Evolutionary conservation across 2,888 invertebrate genomes (phyloP), one percentile per base, ranked within the genome.

Genomic region (Chaetoderma sp.): DNA sequence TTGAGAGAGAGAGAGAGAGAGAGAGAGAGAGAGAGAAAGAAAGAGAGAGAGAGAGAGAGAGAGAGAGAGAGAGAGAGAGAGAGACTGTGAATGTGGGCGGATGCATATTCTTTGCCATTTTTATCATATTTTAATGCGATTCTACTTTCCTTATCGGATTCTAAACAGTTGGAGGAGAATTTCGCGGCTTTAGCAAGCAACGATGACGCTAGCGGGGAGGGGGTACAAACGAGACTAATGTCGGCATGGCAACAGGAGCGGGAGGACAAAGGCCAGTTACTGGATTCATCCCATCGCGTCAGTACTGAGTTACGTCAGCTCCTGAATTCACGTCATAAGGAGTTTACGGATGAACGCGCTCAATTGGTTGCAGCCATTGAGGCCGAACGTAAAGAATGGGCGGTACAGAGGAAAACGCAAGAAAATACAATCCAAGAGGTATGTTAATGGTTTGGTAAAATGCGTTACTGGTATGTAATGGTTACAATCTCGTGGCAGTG

Each of bases 361-460:
- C 93, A 94, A 72, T 87, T 94, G 30, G 91, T 93, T 72, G 92
- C 93, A 3, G 93, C 93, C 87, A 83, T 93, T 28, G 88, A 82
- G 47, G 66, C 62, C 28, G 73, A 78, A 25, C 64, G 78, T 39
- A 63, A 68, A 44, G 68, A 72, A 4, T 72, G 68, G 61, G 76
- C 77, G 6, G 73, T 71, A 16, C 79, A 79, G 28, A 77, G 65
- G 33, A 66, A 62, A 18, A 74, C 71, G 21, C 61, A 66, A 6
- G 74, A 77, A 18, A 75, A 70, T 33, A 72, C 72, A 58, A 58
- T 73, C n/a, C 61, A 70, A 8, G 76, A 77, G 76, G 81, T 81
- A 50, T 60, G 60, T 5, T 16, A 6, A 4, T 28, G 10, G 6
- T 6, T 18, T 10, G 27, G 6, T 45, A 21, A n/a, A 10, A 49